phyloP scores from a whole-genome alignment of 53 echinoderm and acorn worm species.

The Holothuria leucospilota region DNA sequence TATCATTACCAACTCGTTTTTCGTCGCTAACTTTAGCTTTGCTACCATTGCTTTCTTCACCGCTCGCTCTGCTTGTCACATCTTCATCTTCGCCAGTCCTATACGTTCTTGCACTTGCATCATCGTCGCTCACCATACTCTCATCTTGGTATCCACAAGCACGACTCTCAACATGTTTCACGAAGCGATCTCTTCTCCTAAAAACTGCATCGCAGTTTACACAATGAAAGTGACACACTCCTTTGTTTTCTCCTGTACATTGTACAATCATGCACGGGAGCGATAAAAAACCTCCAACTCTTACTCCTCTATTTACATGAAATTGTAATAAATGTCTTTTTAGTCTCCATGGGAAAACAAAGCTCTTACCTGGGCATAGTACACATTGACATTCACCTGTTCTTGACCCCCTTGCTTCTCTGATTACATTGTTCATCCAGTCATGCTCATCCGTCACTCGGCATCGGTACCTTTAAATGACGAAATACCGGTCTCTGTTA shows the following conservation, averaged over 20 bases:
- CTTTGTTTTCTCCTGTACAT: no score
- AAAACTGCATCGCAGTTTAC: no score
- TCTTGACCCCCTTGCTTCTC: background rate
- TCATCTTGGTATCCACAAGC: no score
- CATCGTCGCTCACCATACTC: background rate
- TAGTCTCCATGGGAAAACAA: background rate
- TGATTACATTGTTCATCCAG: background rate
- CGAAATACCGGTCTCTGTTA: no score
- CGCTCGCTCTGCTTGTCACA: background rate
- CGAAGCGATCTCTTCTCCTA: no score
- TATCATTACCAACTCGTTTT: background rate
- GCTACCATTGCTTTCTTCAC: background rate
- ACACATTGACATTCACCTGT: background rate
- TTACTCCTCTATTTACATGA: background rate
- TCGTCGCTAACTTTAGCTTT: background rate
- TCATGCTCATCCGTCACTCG: background rate
- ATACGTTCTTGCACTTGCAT: background rate
- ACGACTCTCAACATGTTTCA: no score
- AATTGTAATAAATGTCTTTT: background rate
- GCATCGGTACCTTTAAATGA: no score
- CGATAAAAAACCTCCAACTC: no score
- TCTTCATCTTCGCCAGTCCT: background rate
- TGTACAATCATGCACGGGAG: no score
- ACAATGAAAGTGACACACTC: no score
- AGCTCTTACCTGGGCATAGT: slow-evolving; percentile 3